Conservation (phyloP, 2,113 vertebrate species). For the Fregetta grallaria region DNA sequence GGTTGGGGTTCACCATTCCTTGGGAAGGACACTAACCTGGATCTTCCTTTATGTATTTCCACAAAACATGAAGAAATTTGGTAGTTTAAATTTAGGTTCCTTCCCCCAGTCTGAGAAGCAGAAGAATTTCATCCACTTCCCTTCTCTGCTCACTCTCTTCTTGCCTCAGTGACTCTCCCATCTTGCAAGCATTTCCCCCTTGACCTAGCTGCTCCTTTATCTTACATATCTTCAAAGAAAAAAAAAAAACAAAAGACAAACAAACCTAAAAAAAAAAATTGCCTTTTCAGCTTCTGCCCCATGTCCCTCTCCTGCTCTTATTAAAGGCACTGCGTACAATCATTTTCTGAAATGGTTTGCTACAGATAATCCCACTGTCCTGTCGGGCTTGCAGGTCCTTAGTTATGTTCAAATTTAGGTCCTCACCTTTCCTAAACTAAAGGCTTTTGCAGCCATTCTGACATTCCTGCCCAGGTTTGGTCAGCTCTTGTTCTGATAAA, state of each 20-base stretch:
- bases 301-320: background rate
- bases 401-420: background rate
- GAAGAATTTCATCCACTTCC: background rate
- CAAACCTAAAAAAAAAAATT: background rate
- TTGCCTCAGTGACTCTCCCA: background rate
- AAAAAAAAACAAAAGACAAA: background rate
- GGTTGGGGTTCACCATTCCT: background rate
- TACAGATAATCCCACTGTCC: background rate
- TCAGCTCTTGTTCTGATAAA: background rate
- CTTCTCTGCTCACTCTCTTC: background rate
- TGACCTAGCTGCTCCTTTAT: background rate
- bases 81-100: background rate
- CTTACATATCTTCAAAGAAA: background rate
- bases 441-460: background rate
- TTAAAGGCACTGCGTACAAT: background rate
- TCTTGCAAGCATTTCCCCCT: background rate
- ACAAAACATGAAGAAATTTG: background rate
- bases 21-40: background rate
- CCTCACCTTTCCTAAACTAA: background rate
- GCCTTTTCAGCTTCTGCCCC: background rate
- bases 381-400: background rate
- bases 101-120: background rate
- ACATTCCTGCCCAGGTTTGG: background rate
- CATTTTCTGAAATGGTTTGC: background rate
- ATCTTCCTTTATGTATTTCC: background rate